These are phyloP conservation scores for Drosophila kambysellisi DNA, from an alignment of 2,888 invertebrate species.

Conservation along the genomic window DNA sequence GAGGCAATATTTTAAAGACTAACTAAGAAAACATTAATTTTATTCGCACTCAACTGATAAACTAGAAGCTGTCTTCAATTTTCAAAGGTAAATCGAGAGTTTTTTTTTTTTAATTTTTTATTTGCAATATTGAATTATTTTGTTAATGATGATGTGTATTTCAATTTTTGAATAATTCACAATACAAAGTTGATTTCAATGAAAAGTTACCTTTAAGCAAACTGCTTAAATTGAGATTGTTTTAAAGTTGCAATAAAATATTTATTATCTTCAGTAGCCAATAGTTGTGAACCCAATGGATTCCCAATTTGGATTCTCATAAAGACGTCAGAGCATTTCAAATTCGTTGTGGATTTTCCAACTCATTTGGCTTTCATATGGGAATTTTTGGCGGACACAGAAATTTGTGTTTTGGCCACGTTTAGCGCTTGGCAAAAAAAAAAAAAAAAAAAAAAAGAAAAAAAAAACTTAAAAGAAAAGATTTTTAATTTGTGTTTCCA, in stretches of 20 bases:
- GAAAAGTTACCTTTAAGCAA: not conserved
- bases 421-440: slow-evolving; percentile 36
- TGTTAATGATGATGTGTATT: no score
- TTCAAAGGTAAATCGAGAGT: not conserved
- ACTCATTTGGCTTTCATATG: slow-evolving; percentile 7
- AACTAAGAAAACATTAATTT: not conserved
- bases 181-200: not conserved
- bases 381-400: slow-evolving; percentile 16
- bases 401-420: slow-evolving; percentile 43
- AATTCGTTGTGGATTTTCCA: not conserved
- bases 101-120: no score
- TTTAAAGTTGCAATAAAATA: not conserved
- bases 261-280: not conserved
- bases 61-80: not conserved
- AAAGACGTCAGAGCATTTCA: slow-evolving; percentile 11
- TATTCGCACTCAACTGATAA: not conserved
- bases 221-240: not conserved
- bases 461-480: slow-evolving; percentile 16
- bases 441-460: not conserved
- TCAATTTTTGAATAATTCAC: no score
- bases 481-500: slow-evolving; percentile 57
- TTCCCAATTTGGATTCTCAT: no score
- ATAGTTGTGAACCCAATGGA: not conserved
- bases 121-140: no score
- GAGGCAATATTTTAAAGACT: not conserved